Base-by-base conservation (phyloP, 1,140 invertebrate genomes). In the Aphelenchoides besseyi region DNA sequence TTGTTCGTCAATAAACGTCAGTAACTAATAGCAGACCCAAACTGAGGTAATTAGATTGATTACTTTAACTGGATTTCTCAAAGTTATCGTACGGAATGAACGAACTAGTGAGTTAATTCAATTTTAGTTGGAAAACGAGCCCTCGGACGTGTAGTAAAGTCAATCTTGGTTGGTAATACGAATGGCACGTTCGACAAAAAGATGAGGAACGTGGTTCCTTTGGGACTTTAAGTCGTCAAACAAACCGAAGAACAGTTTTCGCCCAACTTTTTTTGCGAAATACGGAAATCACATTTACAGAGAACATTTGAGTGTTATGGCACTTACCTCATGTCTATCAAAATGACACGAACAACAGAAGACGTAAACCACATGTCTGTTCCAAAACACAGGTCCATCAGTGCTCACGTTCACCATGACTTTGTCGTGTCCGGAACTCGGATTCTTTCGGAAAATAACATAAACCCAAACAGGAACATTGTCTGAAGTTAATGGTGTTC, bases 291-390 rank as follows among this genome's bases (percentile, higher is more conserved):
- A 8, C 12, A 5, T 23, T 5, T 59, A 5, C 55, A 18, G 55
- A 5, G 23, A 59, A 28, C 55, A 8, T 33, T 23, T 59, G 16
- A 5, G 5, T 59, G 5, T 33, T 59, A 12, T 59, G 26, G 55
- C 26, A 63, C 68, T n/a, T 53, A 82, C 82, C 76, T 83, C 81
- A 69, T 83, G 81, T 48, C 79, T 72, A 26, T 84, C 78, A 71
- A 83, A 83, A 68, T 83, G 82, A 63, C 82, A 83, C 12, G 82
- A 84, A 71, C 81, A 82, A 52, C 82, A 84, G 68, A 79, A 83
- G 18, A 79, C 73, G 66, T 84, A 84, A 32, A 75, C 66, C 32
- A 83, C 82, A 30, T 77, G 74, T 57, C 82, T 71, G 64, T 80
- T 77, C 82, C 82, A 83, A 62, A 83, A 83, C 33, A 83, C 79